Conservation (phyloP, 2,888 invertebrate genomes). For the Phoronis australis region DNA sequence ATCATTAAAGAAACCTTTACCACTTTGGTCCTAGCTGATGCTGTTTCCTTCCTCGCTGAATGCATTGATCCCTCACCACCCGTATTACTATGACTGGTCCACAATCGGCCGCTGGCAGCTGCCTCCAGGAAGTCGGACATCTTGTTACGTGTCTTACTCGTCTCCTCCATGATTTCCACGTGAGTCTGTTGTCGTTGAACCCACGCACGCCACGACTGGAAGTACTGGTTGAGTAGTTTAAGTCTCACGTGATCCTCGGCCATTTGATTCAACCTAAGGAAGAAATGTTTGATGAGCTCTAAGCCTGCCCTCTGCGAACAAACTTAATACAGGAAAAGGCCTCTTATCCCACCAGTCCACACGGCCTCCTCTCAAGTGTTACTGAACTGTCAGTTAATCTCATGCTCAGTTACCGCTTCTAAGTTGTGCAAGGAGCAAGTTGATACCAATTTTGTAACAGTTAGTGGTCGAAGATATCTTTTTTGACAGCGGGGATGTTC, state of each 20-base stretch:
- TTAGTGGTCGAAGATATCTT: too few species aligned
- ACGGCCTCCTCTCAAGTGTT: too few species aligned
- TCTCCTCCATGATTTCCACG: conserved; percentile 26
- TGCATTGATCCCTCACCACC: neutral
- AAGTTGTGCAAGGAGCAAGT: neutral
- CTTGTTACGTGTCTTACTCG: conserved; percentile 37
- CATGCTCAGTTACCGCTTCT: neutral
- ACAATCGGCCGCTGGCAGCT: conserved; percentile 35
- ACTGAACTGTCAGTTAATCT: neutral
- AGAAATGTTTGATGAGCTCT: too few species aligned
- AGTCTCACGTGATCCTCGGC: conserved; percentile 30
- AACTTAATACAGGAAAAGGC: too few species aligned
- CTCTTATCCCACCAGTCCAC: too few species aligned
- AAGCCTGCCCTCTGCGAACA: too few species aligned
- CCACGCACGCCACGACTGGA: conserved; percentile 34
- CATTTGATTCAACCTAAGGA: conserved; percentile 30
- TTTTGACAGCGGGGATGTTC: too few species aligned
- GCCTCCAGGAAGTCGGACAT: conserved; percentile 45
- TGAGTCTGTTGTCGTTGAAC: conserved; percentile 28
- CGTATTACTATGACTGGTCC: conserved; percentile 3
- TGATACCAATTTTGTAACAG: neutral
- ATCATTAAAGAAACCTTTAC: neutral
- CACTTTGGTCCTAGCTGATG: conserved; percentile 7
- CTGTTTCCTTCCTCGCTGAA: neutral
- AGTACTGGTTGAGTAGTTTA: conserved; percentile 27